Base-by-base conservation (phyloP, 2,113 vertebrate species). In the Coregonus clupeaformis region DNA sequence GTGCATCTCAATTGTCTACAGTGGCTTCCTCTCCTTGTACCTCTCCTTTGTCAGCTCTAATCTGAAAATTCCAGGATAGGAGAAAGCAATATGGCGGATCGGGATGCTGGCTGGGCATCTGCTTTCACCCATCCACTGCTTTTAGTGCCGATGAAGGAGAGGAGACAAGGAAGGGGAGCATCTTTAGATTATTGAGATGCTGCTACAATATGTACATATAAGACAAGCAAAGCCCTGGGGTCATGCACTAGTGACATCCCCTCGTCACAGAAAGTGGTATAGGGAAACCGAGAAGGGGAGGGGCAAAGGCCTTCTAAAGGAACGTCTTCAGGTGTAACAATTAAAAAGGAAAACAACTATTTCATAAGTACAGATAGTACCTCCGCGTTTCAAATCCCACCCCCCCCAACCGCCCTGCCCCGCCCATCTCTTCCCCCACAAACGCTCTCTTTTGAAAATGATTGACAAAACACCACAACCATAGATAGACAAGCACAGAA, bases 241-340 rank as follows among this genome's bases (percentile, higher is more conserved):
- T 66, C 45, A 29, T 27, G 36, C 42, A 65, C 14, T 63, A 14
- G 42, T 75, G 68, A 77, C 70, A 78, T 84, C 27, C 76, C 74
- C 80, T 86, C 66, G 77, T 75, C 67, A 77, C n/a, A 72, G 86
- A n/a, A n/a, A n/a, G n/a, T n/a, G n/a, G n/a, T n/a, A n/a, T n/a
- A n/a, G n/a, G n/a, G n/a, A n/a, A 80, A 70, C 20, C 25, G 75
- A 71, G 69, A 75, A 68, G 55, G 62, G 67, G 80, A 68, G 47
- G 73, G 36, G 27, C 12, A 6, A 36, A 36, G 36, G 9, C 9
- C 7, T 36, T 36, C 36, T 9, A 36, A 36, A 36, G 9, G 7
- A 36, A 36, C 1, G 36, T 36, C 7, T 36, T 36, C 7, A 36
- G 36, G 7, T n/a, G n/a, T 6, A 36, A 36, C 32, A 36, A 36